Evolutionary conservation across 2,888 invertebrate species (phyloP), one percentile per base, ranked within the genome.

Genomic region (Mythimna vitellina): DNA sequence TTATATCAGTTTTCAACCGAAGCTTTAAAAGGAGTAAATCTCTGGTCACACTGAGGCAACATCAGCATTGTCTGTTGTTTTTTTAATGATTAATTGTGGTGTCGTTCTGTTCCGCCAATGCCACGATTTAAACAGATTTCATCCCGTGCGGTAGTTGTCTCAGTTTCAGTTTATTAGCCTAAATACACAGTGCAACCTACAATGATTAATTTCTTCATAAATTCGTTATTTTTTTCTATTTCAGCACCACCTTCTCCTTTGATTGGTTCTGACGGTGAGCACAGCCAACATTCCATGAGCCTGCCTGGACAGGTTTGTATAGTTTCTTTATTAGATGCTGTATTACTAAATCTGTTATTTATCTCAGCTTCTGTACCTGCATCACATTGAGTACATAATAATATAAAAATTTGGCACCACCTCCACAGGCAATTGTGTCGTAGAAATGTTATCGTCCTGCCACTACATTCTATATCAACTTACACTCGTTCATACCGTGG

Each of bases 241-340:
- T 61, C 92, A 98, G 98, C 98, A 65, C 98, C 98, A 60, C 98
- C 98, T 17, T 98, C 98, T 49, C 98, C 98, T 12, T 92, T 98
- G 89, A 97, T 98, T 82, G 97, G 97, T n/a, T 95, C 97, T 78
- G 96, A 97, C 83, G 97, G 97, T 49, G 96, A 95, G 91, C 96
- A 97, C 89, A 94, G 97, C 87, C 94, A 95, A 76, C 96, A 96
- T 86, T 96, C 96, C 67, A 95, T 95, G 94, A 94, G 92, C 79
- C 86, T 96, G 38, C 94, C 96, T 5, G 96, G 95, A 86, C 96
- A 96, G 92, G 96, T 95, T 62, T 81, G 89, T 80, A 25, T 38
- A 60, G 25, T 20, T 51, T 38, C 9, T 64, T 14, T 51, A 10
- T 42, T 20, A 25, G 6, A 76, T 35, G 3, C 7, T 12, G 49